Conservation (phyloP, 1,140 invertebrate species). For the Bradysia coprophila region DNA sequence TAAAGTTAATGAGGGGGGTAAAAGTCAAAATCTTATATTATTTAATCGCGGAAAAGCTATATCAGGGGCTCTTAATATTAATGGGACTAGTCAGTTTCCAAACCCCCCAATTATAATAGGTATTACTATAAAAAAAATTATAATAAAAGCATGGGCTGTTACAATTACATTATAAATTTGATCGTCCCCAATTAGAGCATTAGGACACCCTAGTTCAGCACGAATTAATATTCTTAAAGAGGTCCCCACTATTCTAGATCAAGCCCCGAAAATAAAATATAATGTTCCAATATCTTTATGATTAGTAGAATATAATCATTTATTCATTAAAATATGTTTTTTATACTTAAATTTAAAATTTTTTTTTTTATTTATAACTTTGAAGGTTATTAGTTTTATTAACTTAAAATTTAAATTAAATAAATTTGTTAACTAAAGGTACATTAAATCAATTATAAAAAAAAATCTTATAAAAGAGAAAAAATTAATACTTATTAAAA, state of each 20-base stretch:
- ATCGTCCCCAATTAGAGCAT: conserved; percentile 38
- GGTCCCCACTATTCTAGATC: conserved; percentile 41
- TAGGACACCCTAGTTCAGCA: conserved; percentile 38
- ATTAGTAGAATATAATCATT: conserved; percentile 43
- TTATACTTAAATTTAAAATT: conserved; percentile 33
- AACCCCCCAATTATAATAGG: conserved; percentile 60
- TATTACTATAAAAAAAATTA: conserved; percentile 68
- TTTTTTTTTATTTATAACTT: conserved; percentile 32
- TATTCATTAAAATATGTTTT: conserved; percentile 29
- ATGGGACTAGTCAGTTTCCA: conserved; percentile 55
- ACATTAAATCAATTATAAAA: conserved; percentile 10
- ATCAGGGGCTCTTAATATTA: conserved; percentile 50
- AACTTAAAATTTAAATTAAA: conserved; percentile 31
- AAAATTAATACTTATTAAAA: conserved; percentile 20
- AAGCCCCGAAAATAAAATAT: conserved; percentile 52
- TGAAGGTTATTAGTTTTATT: conserved; percentile 36
- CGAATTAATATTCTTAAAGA: conserved; percentile 45
- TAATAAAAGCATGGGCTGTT: conserved; percentile 52
- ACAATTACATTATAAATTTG: conserved; percentile 54
- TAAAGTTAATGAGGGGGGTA: conserved; percentile 38
- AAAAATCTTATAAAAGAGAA: conserved; percentile 17
- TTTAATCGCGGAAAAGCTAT: conserved; percentile 60
- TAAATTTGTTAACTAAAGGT: conserved; percentile 21
- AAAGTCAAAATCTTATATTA: conserved; percentile 59
- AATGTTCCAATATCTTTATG: conserved; percentile 59